These are phyloP conservation scores for Corythaeola cristata DNA, from an alignment of 2,113 vertebrate species.

Conservation along the genomic window DNA sequence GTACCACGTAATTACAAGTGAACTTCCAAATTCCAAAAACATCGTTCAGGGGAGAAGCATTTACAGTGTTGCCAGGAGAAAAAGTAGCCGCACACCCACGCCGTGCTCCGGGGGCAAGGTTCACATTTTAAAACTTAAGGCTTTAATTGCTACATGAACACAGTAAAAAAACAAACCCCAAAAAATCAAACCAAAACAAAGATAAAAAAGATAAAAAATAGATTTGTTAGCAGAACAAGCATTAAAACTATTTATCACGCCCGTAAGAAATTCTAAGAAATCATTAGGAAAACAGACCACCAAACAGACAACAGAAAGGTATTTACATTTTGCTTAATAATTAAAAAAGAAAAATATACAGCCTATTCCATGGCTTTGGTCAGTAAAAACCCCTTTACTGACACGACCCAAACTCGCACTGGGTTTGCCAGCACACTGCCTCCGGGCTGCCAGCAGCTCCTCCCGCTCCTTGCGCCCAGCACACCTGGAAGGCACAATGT, in stretches of 20 bases:
- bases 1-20: conserved; percentile 59
- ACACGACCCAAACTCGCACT: neutral
- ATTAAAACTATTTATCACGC: conserved; percentile 32
- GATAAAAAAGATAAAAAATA: neutral
- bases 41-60: neutral
- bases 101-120: neutral
- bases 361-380: conserved; percentile 63
- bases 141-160: neutral
- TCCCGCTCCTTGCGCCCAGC: neutral
- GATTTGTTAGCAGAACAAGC: conserved; percentile 27
- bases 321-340: conserved; percentile 68
- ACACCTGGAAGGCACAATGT: conserved; percentile 49
- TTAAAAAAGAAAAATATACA: conserved; percentile 67
- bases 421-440: neutral
- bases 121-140: conserved; percentile 61
- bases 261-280: conserved; percentile 67
- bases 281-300: conserved; percentile 75
- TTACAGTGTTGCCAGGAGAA: conserved; percentile 15
- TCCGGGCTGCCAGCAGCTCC: neutral
- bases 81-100: neutral
- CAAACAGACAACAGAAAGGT: conserved; percentile 60
- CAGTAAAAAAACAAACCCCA: neutral
- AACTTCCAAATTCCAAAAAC: conserved; percentile 10
- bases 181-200: neutral
- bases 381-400: conserved; percentile 24